Conservation (phyloP, 1,140 invertebrate species). For the Megathymus violae region DNA sequence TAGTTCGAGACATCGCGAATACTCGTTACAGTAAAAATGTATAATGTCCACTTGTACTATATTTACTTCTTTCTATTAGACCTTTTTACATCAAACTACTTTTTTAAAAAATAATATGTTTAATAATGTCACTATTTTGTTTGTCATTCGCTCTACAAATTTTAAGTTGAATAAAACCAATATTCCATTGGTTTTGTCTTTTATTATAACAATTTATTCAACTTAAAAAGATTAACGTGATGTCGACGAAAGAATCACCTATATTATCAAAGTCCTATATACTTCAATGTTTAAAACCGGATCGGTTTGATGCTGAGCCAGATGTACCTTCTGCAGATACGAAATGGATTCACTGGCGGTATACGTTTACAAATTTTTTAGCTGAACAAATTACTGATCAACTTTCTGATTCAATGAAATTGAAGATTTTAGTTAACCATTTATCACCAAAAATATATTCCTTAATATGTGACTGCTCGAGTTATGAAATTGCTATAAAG, state of each 20-base stretch:
- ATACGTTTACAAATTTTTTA: constrained; percentile 34
- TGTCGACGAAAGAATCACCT: background rate
- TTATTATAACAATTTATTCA: background rate
- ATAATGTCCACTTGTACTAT: no score
- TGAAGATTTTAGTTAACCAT: constrained; percentile 36
- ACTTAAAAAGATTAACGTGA: background rate
- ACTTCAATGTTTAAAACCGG: constrained; percentile 36
- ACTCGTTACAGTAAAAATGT: no score
- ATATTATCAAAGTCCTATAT: background rate
- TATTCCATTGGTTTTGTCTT: background rate
- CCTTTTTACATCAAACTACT: no score
- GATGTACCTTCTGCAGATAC: background rate
- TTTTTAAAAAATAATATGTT: no score
- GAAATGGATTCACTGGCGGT: constrained; percentile 31
- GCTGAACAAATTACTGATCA: no score
- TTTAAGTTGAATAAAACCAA: no score
- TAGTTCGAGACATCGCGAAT: no score
- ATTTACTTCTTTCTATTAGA: no score
- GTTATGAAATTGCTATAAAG: constrained; percentile 30
- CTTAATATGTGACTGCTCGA: constrained; percentile 12
- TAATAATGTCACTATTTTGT: no score
- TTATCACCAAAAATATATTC: constrained; percentile 31
- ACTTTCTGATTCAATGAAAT: constrained; percentile 15
- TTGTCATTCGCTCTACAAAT: no score
- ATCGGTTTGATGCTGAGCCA: constrained; percentile 32